Conservation (phyloP, 2,888 invertebrate species). For the Drosophila suboccidentalis region DNA sequence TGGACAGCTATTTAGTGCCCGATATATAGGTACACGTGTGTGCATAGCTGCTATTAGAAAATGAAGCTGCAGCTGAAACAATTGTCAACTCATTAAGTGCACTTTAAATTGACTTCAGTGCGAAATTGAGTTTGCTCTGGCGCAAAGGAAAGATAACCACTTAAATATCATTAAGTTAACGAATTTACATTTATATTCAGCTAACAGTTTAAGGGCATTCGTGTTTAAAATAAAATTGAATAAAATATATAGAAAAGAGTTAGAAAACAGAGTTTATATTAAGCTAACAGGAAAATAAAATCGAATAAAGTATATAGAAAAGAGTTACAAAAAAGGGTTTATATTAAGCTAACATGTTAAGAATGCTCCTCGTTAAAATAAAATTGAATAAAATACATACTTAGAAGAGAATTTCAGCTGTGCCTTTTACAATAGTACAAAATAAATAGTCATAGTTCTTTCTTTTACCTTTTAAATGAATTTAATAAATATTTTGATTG, state of each 20-base stretch:
- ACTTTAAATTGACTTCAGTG: conserved; percentile 13
- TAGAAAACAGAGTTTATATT: not conserved
- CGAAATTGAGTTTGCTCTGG: not conserved
- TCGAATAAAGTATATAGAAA: not conserved
- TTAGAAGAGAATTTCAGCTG: too few relatives aligned
- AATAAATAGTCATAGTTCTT: too few relatives aligned
- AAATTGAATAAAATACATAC: too few relatives aligned
- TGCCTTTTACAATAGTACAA: too few relatives aligned
- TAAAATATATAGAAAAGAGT: not conserved
- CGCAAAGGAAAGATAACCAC: not conserved
- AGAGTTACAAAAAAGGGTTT: too few relatives aligned
- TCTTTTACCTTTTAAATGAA: too few relatives aligned
- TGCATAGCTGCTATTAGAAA: not conserved
- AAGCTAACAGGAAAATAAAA: not conserved
- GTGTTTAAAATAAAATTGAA: not conserved
- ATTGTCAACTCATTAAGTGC: conserved; percentile 19
- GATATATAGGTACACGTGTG: not conserved
- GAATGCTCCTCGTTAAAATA: too few relatives aligned
- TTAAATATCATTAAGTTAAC: not conserved
- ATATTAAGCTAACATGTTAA: too few relatives aligned
- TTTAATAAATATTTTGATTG: too few relatives aligned
- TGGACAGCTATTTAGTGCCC: conserved; percentile 19
- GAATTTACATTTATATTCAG: not conserved
- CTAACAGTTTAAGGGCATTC: too few relatives aligned
- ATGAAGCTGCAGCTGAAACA: conserved; percentile 6